Evolutionary conservation across 35 echinoderm and acorn worm genomes (phyloP), one percentile per base, ranked within the genome.

Genomic region (Anneissia japonica): DNA sequence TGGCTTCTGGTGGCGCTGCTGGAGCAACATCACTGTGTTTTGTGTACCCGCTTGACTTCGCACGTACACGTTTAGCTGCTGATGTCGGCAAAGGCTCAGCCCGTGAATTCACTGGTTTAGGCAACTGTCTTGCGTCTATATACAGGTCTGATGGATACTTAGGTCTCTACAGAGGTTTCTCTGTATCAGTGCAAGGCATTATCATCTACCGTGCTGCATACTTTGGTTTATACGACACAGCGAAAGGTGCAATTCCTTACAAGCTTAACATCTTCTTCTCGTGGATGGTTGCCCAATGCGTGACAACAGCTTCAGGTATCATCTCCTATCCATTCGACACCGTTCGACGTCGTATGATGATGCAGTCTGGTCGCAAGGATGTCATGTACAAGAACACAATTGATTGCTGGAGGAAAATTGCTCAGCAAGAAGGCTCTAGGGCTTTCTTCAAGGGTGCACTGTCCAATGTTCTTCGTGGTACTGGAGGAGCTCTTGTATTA

Each of bases 401-500:
- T 5, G 91, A 97, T 72, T 97, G 95, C 89, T 97, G 95, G 95
- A 85, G 37, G 73, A 97, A 97, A 83, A 97, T 97, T 46, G 85
- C 88, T 30, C 3, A 36, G 40, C 73, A 87, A 26, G 95, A 97
- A 75, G 95, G 95, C 36, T 41, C 51, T 31, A 31, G 76, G 23
- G 95, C 95, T 23, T 97, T 97, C 95, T 97, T 97, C 89, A 97
- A 97, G 91, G 95, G 95, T 41, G 95, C 95, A 28, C 86, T 97
- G 89, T 97, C 95, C 86, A 97, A 97, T 72, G 85, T 97, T 81
- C 82, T 97, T 29, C 91, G 95, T 93, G 95, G 95, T 79, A 97
- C 95, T 13, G 95, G 95, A 35, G 95, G 95, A 35, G 95, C 95
- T 36, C 86, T 97, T 19, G 91, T 97, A 29, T 86, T 97, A 31